Conservation (phyloP, 2,888 invertebrate genomes). For the Suillia variegata region DNA sequence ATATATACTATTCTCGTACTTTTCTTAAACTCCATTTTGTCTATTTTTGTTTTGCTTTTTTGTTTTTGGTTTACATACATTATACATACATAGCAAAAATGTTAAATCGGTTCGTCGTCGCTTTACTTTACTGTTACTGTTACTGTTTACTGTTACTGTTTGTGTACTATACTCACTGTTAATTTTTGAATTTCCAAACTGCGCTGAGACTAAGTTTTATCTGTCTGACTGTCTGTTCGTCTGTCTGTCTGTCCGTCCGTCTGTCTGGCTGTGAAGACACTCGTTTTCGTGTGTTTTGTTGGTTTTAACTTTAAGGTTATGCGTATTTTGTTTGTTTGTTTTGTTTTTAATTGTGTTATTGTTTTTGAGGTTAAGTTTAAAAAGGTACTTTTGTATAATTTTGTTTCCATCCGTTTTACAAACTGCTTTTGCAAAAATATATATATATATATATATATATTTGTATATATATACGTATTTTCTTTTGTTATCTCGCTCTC, state of each 20-base stretch:
- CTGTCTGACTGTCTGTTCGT: neutral
- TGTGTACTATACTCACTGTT: no score
- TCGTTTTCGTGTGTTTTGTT: neutral
- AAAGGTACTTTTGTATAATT: constrained; percentile 22
- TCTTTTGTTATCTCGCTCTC: no score
- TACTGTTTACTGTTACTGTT: neutral
- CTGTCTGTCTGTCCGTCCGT: neutral
- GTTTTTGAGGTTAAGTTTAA: constrained; percentile 13
- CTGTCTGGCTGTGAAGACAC: neutral
- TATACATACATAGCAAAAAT: constrained; percentile 7
- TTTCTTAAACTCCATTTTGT: neutral
- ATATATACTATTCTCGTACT: neutral
- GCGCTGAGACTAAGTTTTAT: no score
- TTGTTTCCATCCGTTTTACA: neutral
- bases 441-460: neutral
- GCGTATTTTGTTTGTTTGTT: neutral
- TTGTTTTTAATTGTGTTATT: constrained; percentile 4
- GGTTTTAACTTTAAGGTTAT: neutral
- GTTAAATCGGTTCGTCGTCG: neutral
- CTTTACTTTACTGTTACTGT: neutral
- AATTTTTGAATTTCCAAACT: no score
- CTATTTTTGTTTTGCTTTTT: constrained; percentile 1
- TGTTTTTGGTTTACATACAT: constrained; percentile 3
- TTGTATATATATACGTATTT: no score
- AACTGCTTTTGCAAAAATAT: neutral